Conservation (phyloP, 1,140 invertebrate genomes). For the Theocolax elegans region DNA sequence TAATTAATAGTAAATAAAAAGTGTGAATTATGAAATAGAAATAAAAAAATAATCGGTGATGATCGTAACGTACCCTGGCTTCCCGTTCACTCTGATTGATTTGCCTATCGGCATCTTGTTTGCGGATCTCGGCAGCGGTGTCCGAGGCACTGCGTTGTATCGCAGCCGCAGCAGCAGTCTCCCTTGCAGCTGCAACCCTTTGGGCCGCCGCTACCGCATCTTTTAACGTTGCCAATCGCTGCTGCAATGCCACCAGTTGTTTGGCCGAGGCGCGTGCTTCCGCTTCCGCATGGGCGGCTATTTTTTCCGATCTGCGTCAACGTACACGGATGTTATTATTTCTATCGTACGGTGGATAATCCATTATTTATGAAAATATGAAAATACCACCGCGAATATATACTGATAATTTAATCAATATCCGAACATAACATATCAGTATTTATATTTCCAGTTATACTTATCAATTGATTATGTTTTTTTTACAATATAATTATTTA, state of each 20-base stretch:
- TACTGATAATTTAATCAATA: too few species aligned
- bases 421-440: too few species aligned
- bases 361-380: too few species aligned
- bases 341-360: too few species aligned
- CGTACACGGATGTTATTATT: neutral
- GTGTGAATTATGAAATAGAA: too few species aligned
- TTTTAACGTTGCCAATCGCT: conserved; percentile 63
- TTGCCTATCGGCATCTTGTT: conserved; percentile 66
- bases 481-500: too few species aligned
- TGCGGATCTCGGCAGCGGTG: conserved; percentile 63
- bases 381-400: too few species aligned
- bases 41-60: neutral
- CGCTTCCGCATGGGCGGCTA: conserved; percentile 56
- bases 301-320: conserved; percentile 60
- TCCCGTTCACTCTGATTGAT: conserved; percentile 62
- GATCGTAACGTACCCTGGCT: conserved; percentile 54
- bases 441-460: too few species aligned
- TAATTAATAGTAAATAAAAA: too few species aligned
- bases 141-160: conserved; percentile 63
- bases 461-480: too few species aligned
- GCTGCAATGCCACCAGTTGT: conserved; percentile 63
- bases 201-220: conserved; percentile 64
- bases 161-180: conserved; percentile 62
- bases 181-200: conserved; percentile 62
- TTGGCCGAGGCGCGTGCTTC: conserved; percentile 61